Percentiles rank a stretch among this genome's conserved stretches.
These are phyloP conservation scores for Microtus oregoni DNA, from an alignment of 2,113 vertebrate genomes.

Conservation along the genomic window DNA sequence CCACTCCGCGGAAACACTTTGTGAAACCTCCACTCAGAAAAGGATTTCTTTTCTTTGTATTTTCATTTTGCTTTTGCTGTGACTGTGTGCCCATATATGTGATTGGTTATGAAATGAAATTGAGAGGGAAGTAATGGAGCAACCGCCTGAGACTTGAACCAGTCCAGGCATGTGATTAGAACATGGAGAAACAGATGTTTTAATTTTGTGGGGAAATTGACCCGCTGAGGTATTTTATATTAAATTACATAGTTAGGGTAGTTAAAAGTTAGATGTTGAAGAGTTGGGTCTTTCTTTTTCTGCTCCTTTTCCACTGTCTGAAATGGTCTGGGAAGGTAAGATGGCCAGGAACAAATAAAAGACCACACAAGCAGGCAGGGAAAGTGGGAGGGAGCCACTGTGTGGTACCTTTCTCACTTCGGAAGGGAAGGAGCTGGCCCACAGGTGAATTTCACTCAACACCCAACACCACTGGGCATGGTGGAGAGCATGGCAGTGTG, in stretches of 20 bases:
- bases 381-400: not conserved
- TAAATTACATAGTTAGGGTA: not conserved
- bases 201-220: not conserved
- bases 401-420: not conserved
- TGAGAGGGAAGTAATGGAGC: not conserved
- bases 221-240: not conserved
- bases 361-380: not conserved
- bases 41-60: not conserved
- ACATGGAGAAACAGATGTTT: not conserved
- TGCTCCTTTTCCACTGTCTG: not conserved
- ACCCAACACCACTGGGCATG: not conserved
- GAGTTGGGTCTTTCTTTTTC: not conserved
- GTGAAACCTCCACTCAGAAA: not conserved
- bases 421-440: not conserved
- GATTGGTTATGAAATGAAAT: not conserved
- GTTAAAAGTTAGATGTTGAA: not conserved
- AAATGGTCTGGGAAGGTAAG: not conserved
- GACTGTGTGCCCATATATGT: too few relatives aligned
- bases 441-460: not conserved
- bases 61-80: not conserved
- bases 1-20: not conserved
- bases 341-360: not conserved
- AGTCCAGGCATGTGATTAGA: not conserved
- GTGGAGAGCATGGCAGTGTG: accelerated
- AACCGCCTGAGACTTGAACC: not conserved